Percentiles rank a stretch among this genome's conserved stretches.
phyloP scores from a whole-genome alignment of 2,113 vertebrate genomes.

The Chascanopsetta lugubris region DNA sequence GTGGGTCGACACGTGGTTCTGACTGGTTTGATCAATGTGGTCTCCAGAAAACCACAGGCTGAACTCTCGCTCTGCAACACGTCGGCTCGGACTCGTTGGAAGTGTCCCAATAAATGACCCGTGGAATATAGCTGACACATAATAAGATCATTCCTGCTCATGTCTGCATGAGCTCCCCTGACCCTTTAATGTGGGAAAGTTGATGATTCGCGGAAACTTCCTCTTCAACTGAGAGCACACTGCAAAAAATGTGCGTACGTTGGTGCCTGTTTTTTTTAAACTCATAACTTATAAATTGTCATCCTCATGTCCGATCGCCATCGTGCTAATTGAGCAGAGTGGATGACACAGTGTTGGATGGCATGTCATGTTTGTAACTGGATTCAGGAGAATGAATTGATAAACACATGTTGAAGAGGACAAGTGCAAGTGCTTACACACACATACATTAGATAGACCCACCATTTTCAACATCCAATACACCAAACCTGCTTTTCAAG shows the following conservation, averaged over 20 bases:
- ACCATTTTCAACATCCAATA: no score
- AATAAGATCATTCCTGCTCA: conserved; percentile 50
- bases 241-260: conserved; percentile 26
- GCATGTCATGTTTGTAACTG: no score
- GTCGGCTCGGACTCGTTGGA: conserved; percentile 2
- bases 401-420: no score
- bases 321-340: no score
- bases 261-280: conserved; percentile 28
- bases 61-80: conserved; percentile 9
- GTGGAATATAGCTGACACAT: neutral
- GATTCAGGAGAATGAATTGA: no score
- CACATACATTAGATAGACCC: no score
- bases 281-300: no score
- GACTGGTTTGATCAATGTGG: neutral
- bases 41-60: neutral
- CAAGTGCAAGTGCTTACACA: no score
- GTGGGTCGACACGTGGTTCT: no score
- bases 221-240: conserved; percentile 45
- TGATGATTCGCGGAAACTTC: conserved; percentile 56
- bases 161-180: conserved; percentile 50
- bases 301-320: no score
- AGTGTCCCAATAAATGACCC: conserved; percentile 32
- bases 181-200: conserved; percentile 47
- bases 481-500: no score
- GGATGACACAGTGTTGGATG: no score